Evolutionary conservation across 2,888 invertebrate species (phyloP).

Genomic region (Caenorhabditis drosophilae): DNA sequence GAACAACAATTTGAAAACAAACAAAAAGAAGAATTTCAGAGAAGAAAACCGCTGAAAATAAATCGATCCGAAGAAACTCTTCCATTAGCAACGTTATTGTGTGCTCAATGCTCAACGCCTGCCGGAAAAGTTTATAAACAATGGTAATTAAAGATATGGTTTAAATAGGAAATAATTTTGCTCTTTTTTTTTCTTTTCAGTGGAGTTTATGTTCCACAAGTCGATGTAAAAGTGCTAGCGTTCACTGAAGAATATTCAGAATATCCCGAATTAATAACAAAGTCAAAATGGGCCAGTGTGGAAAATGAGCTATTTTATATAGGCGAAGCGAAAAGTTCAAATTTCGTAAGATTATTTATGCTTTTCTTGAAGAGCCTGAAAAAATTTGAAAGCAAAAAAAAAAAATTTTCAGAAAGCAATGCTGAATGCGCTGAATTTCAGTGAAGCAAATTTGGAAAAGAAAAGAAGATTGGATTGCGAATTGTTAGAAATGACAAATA

Average conservation of each 20-base stretch:
- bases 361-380: not conserved
- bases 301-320: constrained; percentile 20
- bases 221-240: constrained; percentile 4
- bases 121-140: constrained; percentile 33
- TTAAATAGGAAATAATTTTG: not conserved
- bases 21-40: no score
- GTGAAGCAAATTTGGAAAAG: constrained; percentile 11
- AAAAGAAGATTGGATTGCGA: constrained; percentile 17
- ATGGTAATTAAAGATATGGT: constrained; percentile 9
- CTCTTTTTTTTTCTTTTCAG: constrained; percentile 10
- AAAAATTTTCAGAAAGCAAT: constrained; percentile 11
- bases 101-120: constrained; percentile 4
- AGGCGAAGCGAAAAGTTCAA: not conserved
- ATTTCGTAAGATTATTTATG: constrained; percentile 4
- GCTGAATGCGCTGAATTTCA: constrained; percentile 15
- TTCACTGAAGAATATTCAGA: not conserved
- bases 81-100: constrained; percentile 14
- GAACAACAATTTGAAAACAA: no score
- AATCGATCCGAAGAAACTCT: constrained; percentile 10
- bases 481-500: constrained; percentile 8
- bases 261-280: not conserved
- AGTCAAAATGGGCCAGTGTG: constrained; percentile 18
- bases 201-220: constrained; percentile 32
- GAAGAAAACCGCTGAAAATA: no score
- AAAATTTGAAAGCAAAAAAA: not conserved